Percentiles rank a stretch among this genome's conserved stretches.
These are phyloP conservation scores for Pemphredon lugubris DNA, from an alignment of 2,888 invertebrate species.

Conservation along the genomic window DNA sequence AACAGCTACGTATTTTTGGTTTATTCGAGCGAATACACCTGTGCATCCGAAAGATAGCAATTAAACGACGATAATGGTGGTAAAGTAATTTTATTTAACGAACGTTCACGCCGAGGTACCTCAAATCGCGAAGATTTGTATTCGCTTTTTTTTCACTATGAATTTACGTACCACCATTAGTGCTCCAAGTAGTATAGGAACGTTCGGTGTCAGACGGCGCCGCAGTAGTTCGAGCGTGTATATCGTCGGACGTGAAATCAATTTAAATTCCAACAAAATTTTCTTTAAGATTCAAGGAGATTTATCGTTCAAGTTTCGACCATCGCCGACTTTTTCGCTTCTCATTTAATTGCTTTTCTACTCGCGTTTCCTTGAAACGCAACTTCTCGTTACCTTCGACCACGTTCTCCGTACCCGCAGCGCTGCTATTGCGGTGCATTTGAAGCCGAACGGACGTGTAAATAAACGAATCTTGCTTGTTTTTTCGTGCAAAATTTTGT, in stretches of 20 bases:
- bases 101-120: too few relatives aligned
- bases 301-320: neutral
- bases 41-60: conserved; percentile 42
- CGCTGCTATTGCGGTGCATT: conserved; percentile 25
- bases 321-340: neutral
- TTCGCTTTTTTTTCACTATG: conserved; percentile 19
- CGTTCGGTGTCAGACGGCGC: conserved; percentile 23
- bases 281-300: neutral
- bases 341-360: too few relatives aligned
- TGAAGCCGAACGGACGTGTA: conserved; percentile 20
- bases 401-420: neutral
- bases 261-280: neutral
- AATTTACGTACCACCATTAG: conserved; percentile 34
- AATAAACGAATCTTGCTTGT: conserved; percentile 32
- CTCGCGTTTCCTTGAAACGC: too few relatives aligned
- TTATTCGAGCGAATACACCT: conserved; percentile 64
- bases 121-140: conserved; percentile 1
- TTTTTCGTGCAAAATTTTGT: neutral
- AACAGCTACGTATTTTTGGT: conserved; percentile 48
- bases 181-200: conserved; percentile 39
- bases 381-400: too few relatives aligned
- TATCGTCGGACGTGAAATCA: conserved; percentile 6
- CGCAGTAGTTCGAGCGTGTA: conserved; percentile 6
- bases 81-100: too few relatives aligned
- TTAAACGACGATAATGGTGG: conserved; percentile 49